These are phyloP conservation scores for Drosophila azteca DNA, from an alignment of 1,140 invertebrate genomes.

Conservation along the genomic window DNA sequence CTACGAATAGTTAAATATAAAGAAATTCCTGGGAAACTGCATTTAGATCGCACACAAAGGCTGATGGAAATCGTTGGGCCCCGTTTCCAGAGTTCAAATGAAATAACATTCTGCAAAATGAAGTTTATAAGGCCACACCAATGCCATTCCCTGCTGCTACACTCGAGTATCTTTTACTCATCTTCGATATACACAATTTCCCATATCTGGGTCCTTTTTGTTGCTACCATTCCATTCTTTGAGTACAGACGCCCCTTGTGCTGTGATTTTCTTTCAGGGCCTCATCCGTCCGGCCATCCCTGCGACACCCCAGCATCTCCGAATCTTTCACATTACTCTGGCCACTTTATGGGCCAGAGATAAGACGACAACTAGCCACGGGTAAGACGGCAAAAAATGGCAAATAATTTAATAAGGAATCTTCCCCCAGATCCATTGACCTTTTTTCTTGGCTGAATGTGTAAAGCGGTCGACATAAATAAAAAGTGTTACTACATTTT, in stretches of 20 bases:
- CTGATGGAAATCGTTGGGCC: too few species aligned
- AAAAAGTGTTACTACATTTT: constrained; percentile 75
- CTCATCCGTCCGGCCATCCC: background rate
- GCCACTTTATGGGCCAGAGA: constrained; percentile 61
- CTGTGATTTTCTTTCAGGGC: background rate
- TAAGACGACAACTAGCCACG: constrained; percentile 29
- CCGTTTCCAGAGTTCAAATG: too few species aligned
- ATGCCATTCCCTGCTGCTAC: too few species aligned
- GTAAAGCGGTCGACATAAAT: constrained; percentile 64
- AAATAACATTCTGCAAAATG: too few species aligned
- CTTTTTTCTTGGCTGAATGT: constrained; percentile 50
- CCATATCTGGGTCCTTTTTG: too few species aligned
- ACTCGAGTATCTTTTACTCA: too few species aligned
- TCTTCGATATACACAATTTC: too few species aligned
- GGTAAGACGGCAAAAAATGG: constrained; percentile 26
- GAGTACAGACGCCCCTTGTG: background rate
- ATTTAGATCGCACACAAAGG: too few species aligned
- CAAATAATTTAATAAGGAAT: constrained; percentile 75
- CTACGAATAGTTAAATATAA: too few species aligned
- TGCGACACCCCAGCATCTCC: background rate
- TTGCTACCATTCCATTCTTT: too few species aligned
- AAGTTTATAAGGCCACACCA: too few species aligned
- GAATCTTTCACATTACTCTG: constrained; percentile 39
- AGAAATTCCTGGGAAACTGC: too few species aligned
- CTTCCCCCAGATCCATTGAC: constrained; percentile 56